phyloP scores from a whole-genome alignment of 2,113 vertebrate species.

The Dromaius novaehollandiae region DNA sequence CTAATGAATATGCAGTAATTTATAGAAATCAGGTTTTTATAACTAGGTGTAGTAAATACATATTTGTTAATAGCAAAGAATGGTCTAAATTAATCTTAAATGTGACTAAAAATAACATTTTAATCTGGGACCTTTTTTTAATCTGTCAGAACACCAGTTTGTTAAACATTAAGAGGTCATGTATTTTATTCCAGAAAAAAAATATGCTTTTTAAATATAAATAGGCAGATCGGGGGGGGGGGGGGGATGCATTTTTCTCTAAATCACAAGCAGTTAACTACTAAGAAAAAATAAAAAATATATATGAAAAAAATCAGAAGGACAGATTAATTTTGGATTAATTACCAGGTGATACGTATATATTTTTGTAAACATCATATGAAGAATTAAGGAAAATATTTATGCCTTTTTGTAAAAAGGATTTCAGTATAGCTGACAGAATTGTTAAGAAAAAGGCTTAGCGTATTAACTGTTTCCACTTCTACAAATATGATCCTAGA shows the following conservation, averaged over 20 bases:
- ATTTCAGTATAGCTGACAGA: neutral
- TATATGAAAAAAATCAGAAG: neutral
- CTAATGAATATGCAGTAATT: neutral
- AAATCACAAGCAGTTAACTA: neutral
- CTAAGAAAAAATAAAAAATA: neutral
- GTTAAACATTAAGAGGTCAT: neutral
- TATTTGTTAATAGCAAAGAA: neutral
- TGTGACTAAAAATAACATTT: neutral
- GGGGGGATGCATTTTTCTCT: rapidly evolving
- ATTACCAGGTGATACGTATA: neutral
- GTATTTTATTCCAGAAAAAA: neutral
- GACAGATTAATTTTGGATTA: neutral
- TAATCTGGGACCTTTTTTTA: neutral
- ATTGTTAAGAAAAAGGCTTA: neutral
- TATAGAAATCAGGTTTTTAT: neutral
- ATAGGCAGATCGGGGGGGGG: neutral
- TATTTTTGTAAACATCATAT: neutral
- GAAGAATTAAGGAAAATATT: neutral
- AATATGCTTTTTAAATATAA: neutral
- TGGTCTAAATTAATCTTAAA: neutral
- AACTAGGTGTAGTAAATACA: neutral
- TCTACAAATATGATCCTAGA: neutral
- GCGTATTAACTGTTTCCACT: neutral
- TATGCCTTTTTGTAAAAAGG: neutral
- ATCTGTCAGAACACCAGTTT: rapidly evolving